These are phyloP conservation scores for Argyresthia goedartella DNA, from an alignment of 2,888 invertebrate genomes.

Conservation along the genomic window DNA sequence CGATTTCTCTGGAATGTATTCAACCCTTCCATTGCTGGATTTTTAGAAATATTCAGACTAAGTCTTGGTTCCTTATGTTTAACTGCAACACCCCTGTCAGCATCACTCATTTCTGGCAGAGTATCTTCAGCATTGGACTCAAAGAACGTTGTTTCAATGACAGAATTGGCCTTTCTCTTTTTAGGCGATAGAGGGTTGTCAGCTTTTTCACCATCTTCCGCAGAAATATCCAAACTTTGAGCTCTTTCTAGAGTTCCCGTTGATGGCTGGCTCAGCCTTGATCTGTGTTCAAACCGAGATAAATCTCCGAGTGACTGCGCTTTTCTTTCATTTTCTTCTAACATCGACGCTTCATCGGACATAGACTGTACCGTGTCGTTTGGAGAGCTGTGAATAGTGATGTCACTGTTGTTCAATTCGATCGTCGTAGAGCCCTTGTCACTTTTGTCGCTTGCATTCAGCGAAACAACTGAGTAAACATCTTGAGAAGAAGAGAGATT, in stretches of 20 bases:
- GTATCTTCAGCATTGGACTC: slow-evolving; percentile 50
- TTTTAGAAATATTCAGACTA: slow-evolving; percentile 61
- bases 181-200: slow-evolving; percentile 65
- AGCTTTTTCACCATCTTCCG: slow-evolving; percentile 55
- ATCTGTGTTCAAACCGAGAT: slow-evolving; percentile 72
- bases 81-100: slow-evolving; percentile 38
- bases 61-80: slow-evolving; percentile 71
- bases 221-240: slow-evolving; percentile 83
- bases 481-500: slow-evolving; percentile 61
- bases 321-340: slow-evolving; percentile 76
- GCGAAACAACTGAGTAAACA: slow-evolving; percentile 49
- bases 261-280: slow-evolving; percentile 54
- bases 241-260: slow-evolving; percentile 80
- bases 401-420: slow-evolving; percentile 80
- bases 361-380: slow-evolving; percentile 56
- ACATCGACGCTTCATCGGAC: slow-evolving; percentile 56
- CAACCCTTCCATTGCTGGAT: slow-evolving; percentile 73
- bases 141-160: slow-evolving; percentile 57
- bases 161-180: slow-evolving; percentile 76
- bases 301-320: slow-evolving; percentile 86
- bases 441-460: slow-evolving; percentile 61
- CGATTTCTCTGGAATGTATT: slow-evolving; percentile 77
- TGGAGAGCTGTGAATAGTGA: slow-evolving; percentile 80
- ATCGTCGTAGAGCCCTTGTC: slow-evolving; percentile 75
- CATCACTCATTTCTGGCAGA: slow-evolving; percentile 57